Conservation (phyloP, 2,888 invertebrate species). For the Brachylomia viminalis region DNA sequence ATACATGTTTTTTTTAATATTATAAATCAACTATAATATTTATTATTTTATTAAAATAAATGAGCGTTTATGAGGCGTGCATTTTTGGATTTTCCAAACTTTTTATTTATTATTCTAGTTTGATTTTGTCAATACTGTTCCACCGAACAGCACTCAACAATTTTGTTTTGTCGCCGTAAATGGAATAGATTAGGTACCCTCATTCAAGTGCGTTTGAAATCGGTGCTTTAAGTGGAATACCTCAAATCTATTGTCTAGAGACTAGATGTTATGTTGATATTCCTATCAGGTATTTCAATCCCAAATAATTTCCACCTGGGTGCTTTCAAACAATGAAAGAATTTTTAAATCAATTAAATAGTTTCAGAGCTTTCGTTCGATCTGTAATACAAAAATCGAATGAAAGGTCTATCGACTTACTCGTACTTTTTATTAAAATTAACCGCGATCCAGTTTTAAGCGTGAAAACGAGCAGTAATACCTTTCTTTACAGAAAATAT, state of each 20-base stretch:
- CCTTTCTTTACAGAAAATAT: conserved; percentile 51
- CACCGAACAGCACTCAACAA: not conserved
- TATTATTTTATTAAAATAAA: too few relatives aligned
- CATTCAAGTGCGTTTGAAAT: not conserved
- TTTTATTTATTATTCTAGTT: not conserved
- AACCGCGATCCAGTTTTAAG: conserved; percentile 38
- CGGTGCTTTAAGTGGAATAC: not conserved
- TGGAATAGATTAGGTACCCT: not conserved
- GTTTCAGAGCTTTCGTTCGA: not conserved
- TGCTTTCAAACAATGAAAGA: conserved; percentile 5
- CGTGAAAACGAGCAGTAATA: conserved; percentile 50
- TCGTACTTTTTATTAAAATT: conserved; percentile 37
- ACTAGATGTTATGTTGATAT: not conserved
- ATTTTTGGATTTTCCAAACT: too few relatives aligned
- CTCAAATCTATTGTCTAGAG: not conserved
- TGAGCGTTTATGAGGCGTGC: too few relatives aligned
- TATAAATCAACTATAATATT: too few relatives aligned
- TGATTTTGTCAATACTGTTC: not conserved
- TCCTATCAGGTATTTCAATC: not conserved
- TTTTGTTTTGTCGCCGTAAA: not conserved
- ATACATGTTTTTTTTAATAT: too few relatives aligned
- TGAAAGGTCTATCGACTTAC: not conserved
- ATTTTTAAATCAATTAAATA: not conserved
- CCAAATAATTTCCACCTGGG: not conserved
- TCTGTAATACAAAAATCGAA: not conserved